Percentiles rank a stretch among this genome's conserved stretches.
Evolutionary conservation across 2,888 invertebrate species (phyloP).

Genomic region (Carabus problematicus): DNA sequence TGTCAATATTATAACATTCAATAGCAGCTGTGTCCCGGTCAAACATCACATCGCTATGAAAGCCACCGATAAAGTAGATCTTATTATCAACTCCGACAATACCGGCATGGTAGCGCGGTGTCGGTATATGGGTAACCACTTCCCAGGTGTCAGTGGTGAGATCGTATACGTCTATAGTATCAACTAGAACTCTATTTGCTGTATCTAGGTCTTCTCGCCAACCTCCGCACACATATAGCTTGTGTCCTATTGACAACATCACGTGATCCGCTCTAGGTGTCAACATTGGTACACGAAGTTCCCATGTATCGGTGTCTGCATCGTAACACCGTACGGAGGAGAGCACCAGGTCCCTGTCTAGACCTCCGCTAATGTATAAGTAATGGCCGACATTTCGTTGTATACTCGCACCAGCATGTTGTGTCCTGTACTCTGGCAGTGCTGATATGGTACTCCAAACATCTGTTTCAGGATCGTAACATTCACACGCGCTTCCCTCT

Average conservation of each 20-base stretch:
- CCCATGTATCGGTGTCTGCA: conserved; percentile 63
- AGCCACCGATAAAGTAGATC: conserved; percentile 74
- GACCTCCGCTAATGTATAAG: conserved; percentile 63
- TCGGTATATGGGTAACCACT: conserved; percentile 68
- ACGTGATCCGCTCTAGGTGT: conserved; percentile 71
- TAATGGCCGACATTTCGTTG: conserved; percentile 57
- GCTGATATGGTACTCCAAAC: conserved; percentile 66
- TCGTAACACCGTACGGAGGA: conserved; percentile 63
- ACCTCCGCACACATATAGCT: conserved; percentile 70
- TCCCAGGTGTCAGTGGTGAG: conserved; percentile 66
- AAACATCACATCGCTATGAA: conserved; percentile 71
- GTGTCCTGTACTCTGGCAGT: conserved; percentile 65
- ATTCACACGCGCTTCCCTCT: conserved; percentile 62
- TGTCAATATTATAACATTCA: conserved; percentile 70
- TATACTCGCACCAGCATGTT: conserved; percentile 63
- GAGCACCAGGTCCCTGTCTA: conserved; percentile 64
- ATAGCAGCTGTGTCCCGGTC: conserved; percentile 71
- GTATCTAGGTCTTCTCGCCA: conserved; percentile 66
- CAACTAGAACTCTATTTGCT: conserved; percentile 63
- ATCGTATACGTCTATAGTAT: conserved; percentile 72
- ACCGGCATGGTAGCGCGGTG: conserved; percentile 73
- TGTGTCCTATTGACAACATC: conserved; percentile 65
- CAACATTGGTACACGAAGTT: conserved; percentile 63
- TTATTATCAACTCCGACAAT: conserved; percentile 67
- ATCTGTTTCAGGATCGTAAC: conserved; percentile 66